Evolutionary conservation across 2,888 invertebrate genomes (phyloP), one percentile per base, ranked within the genome.

Genomic region (Nomada fabriciana): DNA sequence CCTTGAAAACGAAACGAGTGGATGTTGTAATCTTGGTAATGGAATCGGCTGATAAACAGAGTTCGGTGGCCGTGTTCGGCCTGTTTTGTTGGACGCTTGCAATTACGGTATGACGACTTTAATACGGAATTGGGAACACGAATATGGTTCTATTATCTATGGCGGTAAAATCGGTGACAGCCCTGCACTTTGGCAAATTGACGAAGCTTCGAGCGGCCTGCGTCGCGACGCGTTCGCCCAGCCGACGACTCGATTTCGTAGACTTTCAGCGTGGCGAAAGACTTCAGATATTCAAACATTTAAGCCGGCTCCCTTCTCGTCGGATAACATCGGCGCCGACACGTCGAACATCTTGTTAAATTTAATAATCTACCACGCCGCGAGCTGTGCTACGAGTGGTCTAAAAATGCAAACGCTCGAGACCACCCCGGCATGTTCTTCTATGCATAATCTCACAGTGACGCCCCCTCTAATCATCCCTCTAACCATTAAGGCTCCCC

Each of bases 1-100:
- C 52, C 23, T 63, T 52, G 60, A 5, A 20, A 68, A 25, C 23
- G 61, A 53, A 47, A 80, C 80, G 78, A 78, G 67, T 61, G 78
- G 78, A 78, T 71, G 52, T 68, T 72, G 67, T 72, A 79, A 80
- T 80, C 80, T 80, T 78, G 61, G 63, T 80, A 80, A 80, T 80
- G 79, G 80, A 78, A 80, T 72, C 63, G 80, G 53, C 53, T 61
- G 78, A 71, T 65, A 65, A 36, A 65, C 64, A 50, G 23, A 15
- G 65, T 61, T 23, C 29, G 13, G n/a, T 42, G 23, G 15, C 15
- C 20, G 47, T 18, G 15, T n/a, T 42, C 15, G 20, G 18, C 23
- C 29, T 43, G 61, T 55, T 76, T 71, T 52, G 55, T 50, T 23
- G 23, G 36, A 25, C 57, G 36, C 76, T 50, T 0, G 63, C 47